Percentiles rank a stretch among this genome's conserved stretches.
Conservation (phyloP, 2,113 vertebrate genomes). For the Malaclemys terrapin region DNA sequence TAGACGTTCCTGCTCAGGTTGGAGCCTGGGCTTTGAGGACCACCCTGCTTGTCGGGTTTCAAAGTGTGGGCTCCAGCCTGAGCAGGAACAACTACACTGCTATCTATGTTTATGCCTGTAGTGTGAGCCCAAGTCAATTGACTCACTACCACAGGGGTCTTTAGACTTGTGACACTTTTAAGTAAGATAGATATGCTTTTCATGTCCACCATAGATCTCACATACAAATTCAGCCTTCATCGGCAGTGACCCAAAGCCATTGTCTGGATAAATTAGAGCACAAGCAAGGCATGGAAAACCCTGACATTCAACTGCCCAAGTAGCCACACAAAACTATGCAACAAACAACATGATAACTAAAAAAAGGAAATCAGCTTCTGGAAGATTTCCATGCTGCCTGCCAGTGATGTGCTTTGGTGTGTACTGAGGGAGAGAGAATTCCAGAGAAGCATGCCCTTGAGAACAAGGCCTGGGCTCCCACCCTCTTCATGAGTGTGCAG, state of each 20-base stretch:
- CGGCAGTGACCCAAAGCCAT: background rate
- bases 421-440: background rate
- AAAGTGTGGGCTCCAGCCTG: too few relatives aligned
- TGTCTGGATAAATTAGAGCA: background rate
- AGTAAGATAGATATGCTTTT: background rate
- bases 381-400: background rate
- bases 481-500: rapidly evolving
- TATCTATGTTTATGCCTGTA: too few relatives aligned
- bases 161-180: background rate
- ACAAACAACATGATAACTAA: background rate
- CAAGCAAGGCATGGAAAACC: background rate
- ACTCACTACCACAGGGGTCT: background rate
- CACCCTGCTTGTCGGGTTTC: too few relatives aligned
- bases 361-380: background rate
- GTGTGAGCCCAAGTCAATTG: too few relatives aligned
- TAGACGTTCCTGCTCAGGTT: too few relatives aligned
- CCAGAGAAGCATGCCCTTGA: background rate
- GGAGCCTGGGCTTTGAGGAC: too few relatives aligned
- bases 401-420: background rate
- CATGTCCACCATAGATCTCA: background rate
- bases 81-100: too few relatives aligned
- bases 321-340: background rate
- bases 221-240: background rate
- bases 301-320: background rate
- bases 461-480: background rate